Conservation (phyloP, 2,888 invertebrate genomes). For the Drosophila helvetica region DNA sequence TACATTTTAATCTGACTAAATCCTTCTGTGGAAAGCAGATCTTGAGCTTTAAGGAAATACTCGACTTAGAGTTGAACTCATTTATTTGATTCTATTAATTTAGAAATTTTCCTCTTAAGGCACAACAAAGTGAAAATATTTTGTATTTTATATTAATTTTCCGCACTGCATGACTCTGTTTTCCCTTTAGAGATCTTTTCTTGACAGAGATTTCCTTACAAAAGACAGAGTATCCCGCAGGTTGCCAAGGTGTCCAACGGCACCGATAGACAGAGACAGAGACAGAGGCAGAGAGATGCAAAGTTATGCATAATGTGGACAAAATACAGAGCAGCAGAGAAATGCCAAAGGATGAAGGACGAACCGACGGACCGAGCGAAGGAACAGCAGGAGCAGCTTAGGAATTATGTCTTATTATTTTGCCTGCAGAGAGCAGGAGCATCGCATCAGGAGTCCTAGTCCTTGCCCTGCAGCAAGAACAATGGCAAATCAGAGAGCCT, state of each 20-base stretch:
- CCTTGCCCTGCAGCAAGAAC: conserved; percentile 24
- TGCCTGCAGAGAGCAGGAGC: conserved; percentile 39
- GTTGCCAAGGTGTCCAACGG: conserved; percentile 5
- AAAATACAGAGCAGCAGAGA: conserved; percentile 16
- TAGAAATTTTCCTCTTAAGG: neutral
- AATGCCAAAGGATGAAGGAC: conserved; percentile 38
- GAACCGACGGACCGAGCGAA: neutral
- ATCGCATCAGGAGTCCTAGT: neutral
- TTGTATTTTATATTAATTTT: neutral
- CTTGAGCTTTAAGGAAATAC: too few species aligned
- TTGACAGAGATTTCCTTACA: neutral
- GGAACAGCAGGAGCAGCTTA: conserved; percentile 22
- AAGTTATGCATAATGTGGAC: conserved; percentile 51
- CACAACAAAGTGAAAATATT: neutral
- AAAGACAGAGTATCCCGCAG: conserved; percentile 5
- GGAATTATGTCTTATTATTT: conserved; percentile 56
- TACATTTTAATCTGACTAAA: too few species aligned
- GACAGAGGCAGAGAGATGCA: conserved; percentile 15
- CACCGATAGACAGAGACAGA: neutral
- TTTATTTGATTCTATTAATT: too few species aligned
- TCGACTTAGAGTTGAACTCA: too few species aligned
- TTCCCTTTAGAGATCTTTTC: neutral
- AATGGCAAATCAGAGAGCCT: conserved; percentile 45
- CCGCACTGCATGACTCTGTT: neutral
- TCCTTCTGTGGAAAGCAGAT: too few species aligned